These are phyloP conservation scores for Ichneumon xanthorius DNA, from an alignment of 2,888 invertebrate species.

Conservation along the genomic window DNA sequence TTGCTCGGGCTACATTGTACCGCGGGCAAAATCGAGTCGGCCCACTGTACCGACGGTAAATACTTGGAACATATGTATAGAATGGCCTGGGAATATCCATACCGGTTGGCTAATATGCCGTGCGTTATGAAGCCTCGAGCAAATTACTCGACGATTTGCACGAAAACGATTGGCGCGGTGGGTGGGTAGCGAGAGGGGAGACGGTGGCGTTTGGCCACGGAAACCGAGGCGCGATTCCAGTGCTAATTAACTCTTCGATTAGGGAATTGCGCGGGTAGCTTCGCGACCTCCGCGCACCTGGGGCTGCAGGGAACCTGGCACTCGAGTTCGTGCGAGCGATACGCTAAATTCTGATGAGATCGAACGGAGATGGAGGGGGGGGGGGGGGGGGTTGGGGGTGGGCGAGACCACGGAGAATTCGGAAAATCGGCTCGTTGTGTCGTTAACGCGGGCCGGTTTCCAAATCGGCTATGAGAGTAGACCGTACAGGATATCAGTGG, in stretches of 20 bases:
- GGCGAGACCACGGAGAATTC: slow-evolving; percentile 59
- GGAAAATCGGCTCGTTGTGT: slow-evolving; percentile 58
- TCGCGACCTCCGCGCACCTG: slow-evolving; percentile 58
- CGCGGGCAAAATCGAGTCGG: slow-evolving; percentile 42
- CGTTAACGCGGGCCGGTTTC: slow-evolving; percentile 49
- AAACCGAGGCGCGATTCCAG: slow-evolving; percentile 48
- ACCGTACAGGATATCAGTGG: background rate
- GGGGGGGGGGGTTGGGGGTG: background rate
- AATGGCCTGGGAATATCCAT: slow-evolving; percentile 19
- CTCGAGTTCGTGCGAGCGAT: slow-evolving; percentile 18
- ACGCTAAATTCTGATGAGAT: slow-evolving; percentile 54
- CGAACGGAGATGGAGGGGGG: background rate
- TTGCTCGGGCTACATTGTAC: slow-evolving; percentile 29
- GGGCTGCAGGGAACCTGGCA: slow-evolving; percentile 37
- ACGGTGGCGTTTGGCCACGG: background rate
- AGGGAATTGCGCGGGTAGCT: slow-evolving; percentile 63
- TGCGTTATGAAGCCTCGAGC: slow-evolving; percentile 64
- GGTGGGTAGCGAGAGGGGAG: slow-evolving; percentile 67
- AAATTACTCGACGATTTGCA: slow-evolving; percentile 73
- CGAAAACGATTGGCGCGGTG: slow-evolving; percentile 73
- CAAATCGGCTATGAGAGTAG: slow-evolving; percentile 54
- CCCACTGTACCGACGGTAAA: slow-evolving; percentile 39
- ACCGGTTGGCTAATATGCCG: slow-evolving; percentile 42
- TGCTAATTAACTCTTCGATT: slow-evolving; percentile 76
- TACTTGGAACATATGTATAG: slow-evolving; percentile 50